Percentiles rank a stretch among this genome's conserved stretches.
Evolutionary conservation across 37 sponge, comb jelly and placozoan genomes (phyloP).

Genomic region (Beroe forskalii): DNA sequence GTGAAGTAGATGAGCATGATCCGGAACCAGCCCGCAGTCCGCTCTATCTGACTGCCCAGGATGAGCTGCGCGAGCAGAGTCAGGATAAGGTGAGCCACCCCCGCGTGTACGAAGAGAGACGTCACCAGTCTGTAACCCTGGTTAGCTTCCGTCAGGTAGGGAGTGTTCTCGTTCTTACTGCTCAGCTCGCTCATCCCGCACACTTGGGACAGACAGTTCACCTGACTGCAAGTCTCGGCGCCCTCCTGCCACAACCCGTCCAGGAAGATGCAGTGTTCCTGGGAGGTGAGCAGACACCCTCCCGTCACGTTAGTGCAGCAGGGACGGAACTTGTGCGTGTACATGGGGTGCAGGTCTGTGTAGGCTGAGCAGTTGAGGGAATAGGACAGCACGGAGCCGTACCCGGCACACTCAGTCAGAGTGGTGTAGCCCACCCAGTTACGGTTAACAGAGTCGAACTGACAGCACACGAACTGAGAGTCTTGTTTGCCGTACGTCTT

Average conservation of each 20-base stretch:
- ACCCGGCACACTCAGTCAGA: background rate
- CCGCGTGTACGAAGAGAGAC: constrained; percentile 83
- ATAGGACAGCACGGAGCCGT: background rate
- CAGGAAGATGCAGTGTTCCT: constrained; percentile 72
- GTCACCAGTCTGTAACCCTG: constrained; percentile 86
- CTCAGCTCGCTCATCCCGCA: constrained; percentile 82
- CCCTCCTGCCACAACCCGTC: constrained; percentile 72
- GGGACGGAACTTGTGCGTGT: constrained; percentile 74
- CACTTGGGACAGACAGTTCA: constrained; percentile 82
- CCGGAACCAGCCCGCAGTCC: constrained; percentile 87
- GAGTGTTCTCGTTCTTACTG: constrained; percentile 64
- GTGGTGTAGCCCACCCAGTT: constrained; percentile 41
- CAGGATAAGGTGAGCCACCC: constrained; percentile 77
- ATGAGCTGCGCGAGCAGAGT: constrained; percentile 77
- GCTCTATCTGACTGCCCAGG: constrained; percentile 89
- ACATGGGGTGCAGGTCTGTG: constrained; percentile 41
- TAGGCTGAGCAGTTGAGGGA: constrained; percentile 30
- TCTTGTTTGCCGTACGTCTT: constrained; percentile 11
- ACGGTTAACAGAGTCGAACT: constrained; percentile 18
- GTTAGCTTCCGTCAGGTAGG: constrained; percentile 70
- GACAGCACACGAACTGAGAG: constrained; percentile 31
- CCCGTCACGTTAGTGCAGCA: constrained; percentile 90
- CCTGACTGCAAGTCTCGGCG: constrained; percentile 71
- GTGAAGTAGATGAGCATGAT: constrained; percentile 85
- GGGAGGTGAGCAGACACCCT: constrained; percentile 69